A percentile compares a stretch with the other conserved stretches of the same genome.
These are phyloP conservation scores for Diprion similis DNA, from an alignment of 1,140 invertebrate species.

Conservation along the genomic window DNA sequence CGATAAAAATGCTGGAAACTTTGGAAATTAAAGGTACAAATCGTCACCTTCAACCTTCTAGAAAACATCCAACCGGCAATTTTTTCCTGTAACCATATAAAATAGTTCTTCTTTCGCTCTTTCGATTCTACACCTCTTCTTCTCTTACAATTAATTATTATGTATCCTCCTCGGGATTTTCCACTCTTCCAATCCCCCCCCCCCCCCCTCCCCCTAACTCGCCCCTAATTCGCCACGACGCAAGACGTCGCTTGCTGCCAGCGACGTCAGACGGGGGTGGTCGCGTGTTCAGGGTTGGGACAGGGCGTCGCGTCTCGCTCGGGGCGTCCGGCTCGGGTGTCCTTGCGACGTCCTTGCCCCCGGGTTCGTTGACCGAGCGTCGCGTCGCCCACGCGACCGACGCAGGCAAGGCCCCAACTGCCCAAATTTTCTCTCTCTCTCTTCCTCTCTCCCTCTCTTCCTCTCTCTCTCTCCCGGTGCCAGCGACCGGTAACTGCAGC, in stretches of 20 bases:
- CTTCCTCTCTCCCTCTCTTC: background rate
- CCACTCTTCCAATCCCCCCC: no score
- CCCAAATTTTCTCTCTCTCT: background rate
- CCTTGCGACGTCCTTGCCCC: conserved; percentile 60
- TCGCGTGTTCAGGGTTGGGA: no score
- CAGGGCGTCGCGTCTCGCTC: no score
- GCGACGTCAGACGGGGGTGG: no score
- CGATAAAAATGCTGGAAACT: no score
- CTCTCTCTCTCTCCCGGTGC: conserved; percentile 17
- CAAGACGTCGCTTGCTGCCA: no score
- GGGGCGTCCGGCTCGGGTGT: conserved; percentile 38
- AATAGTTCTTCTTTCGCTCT: background rate
- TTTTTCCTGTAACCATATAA: background rate
- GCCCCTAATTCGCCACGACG: no score
- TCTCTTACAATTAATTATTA: background rate
- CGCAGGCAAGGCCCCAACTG: background rate
- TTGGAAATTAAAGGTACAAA: background rate
- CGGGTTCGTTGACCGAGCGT: conserved; percentile 54
- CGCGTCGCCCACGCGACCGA: conserved; percentile 37
- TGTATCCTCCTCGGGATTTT: no score
- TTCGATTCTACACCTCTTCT: background rate
- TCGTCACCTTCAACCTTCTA: no score
- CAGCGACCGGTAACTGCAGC: no score
- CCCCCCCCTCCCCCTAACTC: no score
- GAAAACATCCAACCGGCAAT: no score